phyloP scores from a whole-genome alignment of 2,113 vertebrate genomes.

The Leucopsar rothschildi region DNA sequence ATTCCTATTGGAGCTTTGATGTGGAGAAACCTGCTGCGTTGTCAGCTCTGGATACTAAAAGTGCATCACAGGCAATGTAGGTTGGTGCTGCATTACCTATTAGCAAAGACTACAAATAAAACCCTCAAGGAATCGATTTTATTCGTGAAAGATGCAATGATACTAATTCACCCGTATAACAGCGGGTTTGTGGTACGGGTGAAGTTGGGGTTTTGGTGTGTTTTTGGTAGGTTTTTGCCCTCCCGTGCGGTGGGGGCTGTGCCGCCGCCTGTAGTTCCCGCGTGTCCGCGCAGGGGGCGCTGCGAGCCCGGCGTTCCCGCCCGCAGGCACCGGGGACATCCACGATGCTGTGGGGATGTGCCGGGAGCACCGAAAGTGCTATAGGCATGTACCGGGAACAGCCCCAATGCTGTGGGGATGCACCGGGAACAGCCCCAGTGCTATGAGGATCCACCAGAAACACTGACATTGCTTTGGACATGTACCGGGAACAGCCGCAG shows the following conservation, averaged over 20 bases:
- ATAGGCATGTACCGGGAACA: no score
- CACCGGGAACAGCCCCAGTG: rapidly evolving
- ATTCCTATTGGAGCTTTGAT: not conserved
- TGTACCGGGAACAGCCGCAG: not conserved
- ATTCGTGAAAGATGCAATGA: not conserved
- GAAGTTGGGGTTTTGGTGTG: rapidly evolving
- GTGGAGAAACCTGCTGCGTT: not conserved
- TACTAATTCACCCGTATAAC: rapidly evolving
- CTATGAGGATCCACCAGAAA: not conserved
- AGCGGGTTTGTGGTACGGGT: rapidly evolving
- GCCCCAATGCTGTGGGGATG: no score
- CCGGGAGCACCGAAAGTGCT: not conserved
- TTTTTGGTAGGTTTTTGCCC: not conserved
- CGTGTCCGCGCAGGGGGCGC: not conserved
- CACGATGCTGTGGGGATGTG: rapidly evolving
- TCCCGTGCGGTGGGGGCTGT: rapidly evolving
- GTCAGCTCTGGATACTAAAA: not conserved
- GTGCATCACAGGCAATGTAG: not conserved
- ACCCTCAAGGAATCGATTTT: not conserved
- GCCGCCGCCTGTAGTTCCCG: not conserved
- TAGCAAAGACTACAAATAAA: not conserved
- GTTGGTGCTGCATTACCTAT: not conserved
- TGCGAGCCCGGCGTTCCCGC: not conserved
- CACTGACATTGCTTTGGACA: not conserved
- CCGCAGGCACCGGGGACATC: rapidly evolving